Evolutionary conservation across 2,113 vertebrate species (phyloP).

Genomic region (Dasyurus viverrinus): DNA sequence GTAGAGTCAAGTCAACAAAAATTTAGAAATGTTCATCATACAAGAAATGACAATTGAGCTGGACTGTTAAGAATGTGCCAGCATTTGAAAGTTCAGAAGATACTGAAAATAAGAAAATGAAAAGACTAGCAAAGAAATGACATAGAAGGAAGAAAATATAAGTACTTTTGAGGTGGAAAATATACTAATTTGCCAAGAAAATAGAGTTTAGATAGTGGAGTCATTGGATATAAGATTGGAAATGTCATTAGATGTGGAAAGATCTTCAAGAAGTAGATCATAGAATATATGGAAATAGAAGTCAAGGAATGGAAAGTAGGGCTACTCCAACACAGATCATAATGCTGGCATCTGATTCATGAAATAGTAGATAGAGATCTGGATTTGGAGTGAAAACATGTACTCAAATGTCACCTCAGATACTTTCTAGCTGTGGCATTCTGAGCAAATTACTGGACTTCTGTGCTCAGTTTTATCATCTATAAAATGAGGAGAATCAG

Average conservation of each 20-base stretch:
- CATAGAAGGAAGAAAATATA: not conserved
- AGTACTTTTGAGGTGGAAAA: not conserved
- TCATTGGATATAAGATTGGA: not conserved
- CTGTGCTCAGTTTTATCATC: not conserved
- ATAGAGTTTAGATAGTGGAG: not conserved
- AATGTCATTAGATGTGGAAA: not conserved
- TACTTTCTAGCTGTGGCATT: not conserved
- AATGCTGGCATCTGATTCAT: no score
- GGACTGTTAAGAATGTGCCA: not conserved
- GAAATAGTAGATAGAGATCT: not conserved
- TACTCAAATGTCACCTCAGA: not conserved
- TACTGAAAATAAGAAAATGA: not conserved
- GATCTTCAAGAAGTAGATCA: not conserved
- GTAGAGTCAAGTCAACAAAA: not conserved
- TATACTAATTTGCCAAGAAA: not conserved
- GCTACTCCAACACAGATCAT: not conserved
- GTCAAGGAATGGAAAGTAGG: not conserved
- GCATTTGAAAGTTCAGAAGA: not conserved
- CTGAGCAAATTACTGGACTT: no score
- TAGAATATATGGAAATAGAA: not conserved
- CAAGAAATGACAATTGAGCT: not conserved
- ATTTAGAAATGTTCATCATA: not conserved
- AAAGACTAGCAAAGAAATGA: not conserved
- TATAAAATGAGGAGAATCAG: not conserved
- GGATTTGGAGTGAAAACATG: not conserved